Base-by-base conservation (phyloP, 2,888 invertebrate species). In the Himalopsyche anomala region DNA sequence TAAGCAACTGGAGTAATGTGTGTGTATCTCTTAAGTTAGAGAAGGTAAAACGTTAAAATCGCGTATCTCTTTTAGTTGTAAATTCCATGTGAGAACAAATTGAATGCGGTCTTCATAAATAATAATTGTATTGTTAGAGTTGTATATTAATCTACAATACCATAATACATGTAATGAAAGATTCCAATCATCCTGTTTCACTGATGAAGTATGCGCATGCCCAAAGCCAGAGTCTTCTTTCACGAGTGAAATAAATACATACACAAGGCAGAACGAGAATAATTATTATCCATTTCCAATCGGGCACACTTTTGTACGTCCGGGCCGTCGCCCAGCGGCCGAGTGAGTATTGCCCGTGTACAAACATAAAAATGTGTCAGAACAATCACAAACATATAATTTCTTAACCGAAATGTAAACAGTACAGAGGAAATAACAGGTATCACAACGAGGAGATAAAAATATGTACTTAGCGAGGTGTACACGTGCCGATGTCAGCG, bases 401-500 rank as follows among this genome's bases (percentile, higher is more conserved):
- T 62, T 62, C 62, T 4, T 62, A 62, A 62, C 19, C 28, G 62
- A 62, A 62, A 62, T 19, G 62, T 62, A 62, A 62, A 62, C 62
- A 62, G 19, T 19, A 6, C 62, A 62, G 62, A 62, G 62, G 28
- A 62, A 62, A 62, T 62, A 62, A 62, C 62, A 62, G 62, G 62
- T 62, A 62, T 62, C 19, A 19, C 62, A 62, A 62, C 62, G 62
- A 28, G 19, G 9, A 62, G 62, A 62, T 62, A 62, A 62, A 62
- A 28, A 28, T 62, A 62, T 28, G n/a, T 62, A 62, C 62, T 15
- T 15, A 51, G 15, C 51, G 28, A 62, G 9, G 62, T 62, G 9
- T 62, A 62, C 62, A 62, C 62, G 62, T 62, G 62, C 62, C 28
- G 62, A 62, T 62, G 62, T 62, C 62, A 62, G 62, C 62, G 62